These are phyloP conservation scores for Halictus ligatus DNA, from an alignment of 2,888 invertebrate species.

Conservation along the genomic window DNA sequence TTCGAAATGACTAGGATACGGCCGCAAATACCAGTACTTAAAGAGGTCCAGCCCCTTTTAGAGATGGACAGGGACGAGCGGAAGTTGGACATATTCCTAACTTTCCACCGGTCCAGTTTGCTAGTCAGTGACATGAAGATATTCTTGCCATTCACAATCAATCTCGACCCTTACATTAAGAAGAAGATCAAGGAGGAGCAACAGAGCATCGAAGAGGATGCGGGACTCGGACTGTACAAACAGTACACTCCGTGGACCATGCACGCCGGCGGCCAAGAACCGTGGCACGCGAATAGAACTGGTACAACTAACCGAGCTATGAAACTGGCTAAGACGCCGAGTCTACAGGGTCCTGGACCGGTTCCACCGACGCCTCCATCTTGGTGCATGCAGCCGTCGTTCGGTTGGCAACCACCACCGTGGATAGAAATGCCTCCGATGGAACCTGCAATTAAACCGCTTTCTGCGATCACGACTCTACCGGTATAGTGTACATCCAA, in stretches of 20 bases:
- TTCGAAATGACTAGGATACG: slow-evolving; percentile 88
- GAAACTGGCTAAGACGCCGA: slow-evolving; percentile 68
- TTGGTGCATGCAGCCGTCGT: slow-evolving; percentile 75
- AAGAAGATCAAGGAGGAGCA: slow-evolving; percentile 97
- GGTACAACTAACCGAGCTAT: slow-evolving; percentile 61
- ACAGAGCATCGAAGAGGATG: slow-evolving; percentile 88
- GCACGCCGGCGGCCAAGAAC: slow-evolving; percentile 69
- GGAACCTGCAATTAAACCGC: slow-evolving; percentile 80
- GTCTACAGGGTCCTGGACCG: slow-evolving; percentile 56
- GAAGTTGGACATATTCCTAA: slow-evolving; percentile 96
- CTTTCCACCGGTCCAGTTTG: slow-evolving; percentile 94
- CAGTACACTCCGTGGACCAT: slow-evolving; percentile 73
- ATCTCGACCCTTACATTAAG: slow-evolving; percentile 98
- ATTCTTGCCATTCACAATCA: slow-evolving; percentile 99
- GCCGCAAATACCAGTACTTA: slow-evolving; percentile 92
- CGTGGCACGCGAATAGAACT: slow-evolving; percentile 64
- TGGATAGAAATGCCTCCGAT: slow-evolving; percentile 80
- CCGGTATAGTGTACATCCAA: slow-evolving; percentile 78
- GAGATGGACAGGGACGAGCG: slow-evolving; percentile 97
- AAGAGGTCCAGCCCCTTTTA: slow-evolving; percentile 94
- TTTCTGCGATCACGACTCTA: slow-evolving; percentile 84
- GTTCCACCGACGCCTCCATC: slow-evolving; percentile 56
- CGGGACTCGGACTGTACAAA: slow-evolving; percentile 71
- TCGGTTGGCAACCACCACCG: slow-evolving; percentile 79
- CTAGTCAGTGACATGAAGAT: slow-evolving; percentile 95